Percentiles rank a stretch among this genome's conserved stretches.
Conservation (phyloP, 2,888 invertebrate genomes). For the Tillus elongatus region DNA sequence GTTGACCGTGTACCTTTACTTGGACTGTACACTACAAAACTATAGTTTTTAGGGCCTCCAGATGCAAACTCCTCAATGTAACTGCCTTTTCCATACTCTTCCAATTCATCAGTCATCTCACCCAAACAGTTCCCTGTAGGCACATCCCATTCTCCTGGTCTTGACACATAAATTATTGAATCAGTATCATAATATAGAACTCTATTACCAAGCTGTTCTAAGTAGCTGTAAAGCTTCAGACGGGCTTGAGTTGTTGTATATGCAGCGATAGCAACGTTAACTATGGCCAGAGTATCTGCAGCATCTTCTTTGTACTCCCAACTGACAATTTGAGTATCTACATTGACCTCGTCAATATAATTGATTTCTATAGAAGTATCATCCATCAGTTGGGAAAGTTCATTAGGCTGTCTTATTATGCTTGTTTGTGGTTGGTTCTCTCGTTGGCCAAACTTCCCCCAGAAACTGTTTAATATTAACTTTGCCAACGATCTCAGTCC, state of each 20-base stretch:
- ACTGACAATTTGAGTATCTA: conserved; percentile 8
- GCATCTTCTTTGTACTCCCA: conserved; percentile 17
- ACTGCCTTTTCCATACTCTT: too few relatives aligned
- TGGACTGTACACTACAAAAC: too few relatives aligned
- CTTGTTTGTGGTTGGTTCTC: conserved; percentile 21
- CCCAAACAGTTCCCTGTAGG: too few relatives aligned
- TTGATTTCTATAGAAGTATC: conserved; percentile 18
- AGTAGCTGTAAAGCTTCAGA: too few relatives aligned
- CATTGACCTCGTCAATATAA: conserved; percentile 14
- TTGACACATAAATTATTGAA: too few relatives aligned
- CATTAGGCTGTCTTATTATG: conserved; percentile 16
- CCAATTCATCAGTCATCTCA: too few relatives aligned
- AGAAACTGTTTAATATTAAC: conserved; percentile 24
- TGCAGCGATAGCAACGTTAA: conserved; percentile 30
- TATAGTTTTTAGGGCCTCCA: too few relatives aligned
- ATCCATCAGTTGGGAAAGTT: conserved; percentile 17
- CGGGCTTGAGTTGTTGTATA: conserved; percentile 27
- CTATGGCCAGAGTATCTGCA: conserved; percentile 12
- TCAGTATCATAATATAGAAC: too few relatives aligned
- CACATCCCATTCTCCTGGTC: too few relatives aligned
- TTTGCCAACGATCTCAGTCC: conserved; percentile 23
- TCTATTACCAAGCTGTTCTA: too few relatives aligned
- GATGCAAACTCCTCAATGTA: too few relatives aligned
- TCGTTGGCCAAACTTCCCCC: conserved; percentile 27
- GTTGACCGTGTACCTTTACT: neutral